Evolutionary conservation across 1,140 invertebrate species (phyloP).

Genomic region (Sitobion miscanthi): DNA sequence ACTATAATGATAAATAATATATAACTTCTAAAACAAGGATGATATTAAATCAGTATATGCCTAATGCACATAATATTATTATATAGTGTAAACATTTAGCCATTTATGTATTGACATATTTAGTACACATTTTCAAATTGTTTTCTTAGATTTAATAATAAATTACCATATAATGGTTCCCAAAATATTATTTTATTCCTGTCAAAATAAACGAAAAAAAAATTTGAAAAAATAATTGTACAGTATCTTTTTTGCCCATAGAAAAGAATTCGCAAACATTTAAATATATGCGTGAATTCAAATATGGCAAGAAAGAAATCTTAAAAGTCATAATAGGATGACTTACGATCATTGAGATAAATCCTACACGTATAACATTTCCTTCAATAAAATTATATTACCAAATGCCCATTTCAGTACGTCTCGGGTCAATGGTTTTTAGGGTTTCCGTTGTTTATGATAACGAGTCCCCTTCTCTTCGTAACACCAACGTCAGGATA

Average conservation of each 20-base stretch:
- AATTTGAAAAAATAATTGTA: neutral
- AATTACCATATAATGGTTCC: neutral
- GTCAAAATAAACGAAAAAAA: neutral
- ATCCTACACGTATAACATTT: conserved; percentile 9
- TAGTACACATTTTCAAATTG: neutral
- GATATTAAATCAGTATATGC: neutral
- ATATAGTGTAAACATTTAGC: neutral
- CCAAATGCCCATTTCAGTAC: conserved; percentile 8
- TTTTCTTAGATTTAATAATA: neutral
- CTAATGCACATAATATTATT: neutral
- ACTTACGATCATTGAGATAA: conserved; percentile 30
- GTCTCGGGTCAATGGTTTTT: conserved; percentile 49
- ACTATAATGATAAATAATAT: neutral
- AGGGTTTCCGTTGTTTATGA: conserved; percentile 52
- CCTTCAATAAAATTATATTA: conserved; percentile 46
- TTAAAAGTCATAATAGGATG: conserved; percentile 15
- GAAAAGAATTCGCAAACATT: neutral
- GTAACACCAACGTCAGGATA: neutral
- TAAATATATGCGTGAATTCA: neutral
- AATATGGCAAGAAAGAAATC: neutral
- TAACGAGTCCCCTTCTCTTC: conserved; percentile 31
- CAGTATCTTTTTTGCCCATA: neutral
- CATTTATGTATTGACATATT: neutral
- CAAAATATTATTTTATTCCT: neutral
- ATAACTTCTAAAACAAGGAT: neutral